Percentiles rank a stretch among this genome's conserved stretches.
Evolutionary conservation across 37 sponge, comb jelly and placozoan genomes (phyloP).

Genomic region (Trichoplax adhaerens): DNA sequence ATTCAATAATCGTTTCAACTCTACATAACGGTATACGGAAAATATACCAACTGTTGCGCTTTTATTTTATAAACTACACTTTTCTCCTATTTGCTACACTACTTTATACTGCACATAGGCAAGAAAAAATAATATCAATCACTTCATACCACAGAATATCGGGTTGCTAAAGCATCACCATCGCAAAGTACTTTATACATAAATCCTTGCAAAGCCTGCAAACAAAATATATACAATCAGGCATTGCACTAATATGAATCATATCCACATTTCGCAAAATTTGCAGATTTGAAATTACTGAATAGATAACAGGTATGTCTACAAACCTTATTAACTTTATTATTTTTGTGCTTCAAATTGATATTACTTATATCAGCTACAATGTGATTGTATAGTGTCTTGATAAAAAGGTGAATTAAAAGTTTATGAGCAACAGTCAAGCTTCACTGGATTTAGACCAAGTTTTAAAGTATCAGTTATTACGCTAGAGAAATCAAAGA

Average conservation of each 20-base stretch:
- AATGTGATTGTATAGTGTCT: slow-evolving; percentile 59
- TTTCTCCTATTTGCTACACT: too few species aligned
- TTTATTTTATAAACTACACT: too few species aligned
- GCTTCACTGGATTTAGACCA: too few species aligned
- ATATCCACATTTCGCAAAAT: neutral
- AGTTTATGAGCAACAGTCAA: too few species aligned
- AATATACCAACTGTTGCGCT: too few species aligned
- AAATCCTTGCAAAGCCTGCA: slow-evolving; percentile 60
- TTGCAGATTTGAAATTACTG: neutral
- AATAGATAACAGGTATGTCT: neutral
- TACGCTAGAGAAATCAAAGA: too few species aligned
- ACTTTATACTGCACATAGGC: too few species aligned
- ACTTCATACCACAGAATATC: slow-evolving; percentile 47
- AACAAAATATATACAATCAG: neutral
- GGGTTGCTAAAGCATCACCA: slow-evolving; percentile 46
- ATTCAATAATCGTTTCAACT: neutral
- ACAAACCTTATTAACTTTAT: slow-evolving; percentile 62
- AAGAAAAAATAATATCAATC: too few species aligned
- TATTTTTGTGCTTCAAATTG: slow-evolving; percentile 60
- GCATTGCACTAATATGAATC: neutral
- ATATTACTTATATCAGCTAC: slow-evolving; percentile 68
- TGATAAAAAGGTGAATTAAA: neutral
- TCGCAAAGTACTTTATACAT: slow-evolving; percentile 73
- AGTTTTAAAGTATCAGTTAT: too few species aligned
- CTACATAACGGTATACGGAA: too few species aligned